These are phyloP conservation scores for Acanthopleura granulata DNA, from an alignment of 2,888 invertebrate genomes.

Conservation along the genomic window DNA sequence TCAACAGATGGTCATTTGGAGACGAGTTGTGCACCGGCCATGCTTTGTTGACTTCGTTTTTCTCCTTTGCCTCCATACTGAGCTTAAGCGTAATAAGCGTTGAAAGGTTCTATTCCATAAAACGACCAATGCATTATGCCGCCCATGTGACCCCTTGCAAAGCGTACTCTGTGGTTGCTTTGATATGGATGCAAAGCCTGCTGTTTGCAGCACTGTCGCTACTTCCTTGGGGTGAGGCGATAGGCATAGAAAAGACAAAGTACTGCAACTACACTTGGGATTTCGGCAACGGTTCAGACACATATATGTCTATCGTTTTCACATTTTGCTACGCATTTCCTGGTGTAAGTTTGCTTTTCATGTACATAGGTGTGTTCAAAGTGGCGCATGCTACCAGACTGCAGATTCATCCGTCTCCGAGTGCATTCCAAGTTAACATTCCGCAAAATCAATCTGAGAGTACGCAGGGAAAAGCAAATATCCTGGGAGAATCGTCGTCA, in stretches of 20 bases:
- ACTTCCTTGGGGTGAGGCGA: slow-evolving; percentile 32
- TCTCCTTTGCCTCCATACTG: slow-evolving; percentile 33
- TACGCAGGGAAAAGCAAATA: no score
- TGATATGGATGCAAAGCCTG: slow-evolving; percentile 27
- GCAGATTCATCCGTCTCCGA: slow-evolving; percentile 22
- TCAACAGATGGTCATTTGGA: slow-evolving; percentile 27
- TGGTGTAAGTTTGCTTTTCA: slow-evolving; percentile 27
- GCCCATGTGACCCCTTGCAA: slow-evolving; percentile 34
- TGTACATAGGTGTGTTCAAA: slow-evolving; percentile 39
- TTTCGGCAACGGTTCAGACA: slow-evolving; percentile 7
- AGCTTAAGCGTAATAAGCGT: slow-evolving; percentile 37
- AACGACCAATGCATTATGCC: slow-evolving; percentile 40
- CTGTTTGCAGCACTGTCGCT: slow-evolving; percentile 32
- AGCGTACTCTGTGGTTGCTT: slow-evolving; percentile 25
- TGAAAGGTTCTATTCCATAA: slow-evolving; percentile 41
- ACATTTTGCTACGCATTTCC: slow-evolving; percentile 37
- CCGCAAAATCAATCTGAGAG: slow-evolving; percentile 1
- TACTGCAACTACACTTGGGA: slow-evolving; percentile 36
- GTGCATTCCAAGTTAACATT: neutral
- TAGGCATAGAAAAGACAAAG: slow-evolving; percentile 22
- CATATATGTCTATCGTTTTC: slow-evolving; percentile 29
- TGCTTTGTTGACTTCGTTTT: slow-evolving; percentile 33
- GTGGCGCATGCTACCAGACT: slow-evolving; percentile 35
- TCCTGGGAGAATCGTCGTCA: neutral
- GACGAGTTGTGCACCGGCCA: slow-evolving; percentile 25